phyloP scores from a whole-genome alignment of 2,888 invertebrate genomes.

The Ceriagrion tenellum region DNA sequence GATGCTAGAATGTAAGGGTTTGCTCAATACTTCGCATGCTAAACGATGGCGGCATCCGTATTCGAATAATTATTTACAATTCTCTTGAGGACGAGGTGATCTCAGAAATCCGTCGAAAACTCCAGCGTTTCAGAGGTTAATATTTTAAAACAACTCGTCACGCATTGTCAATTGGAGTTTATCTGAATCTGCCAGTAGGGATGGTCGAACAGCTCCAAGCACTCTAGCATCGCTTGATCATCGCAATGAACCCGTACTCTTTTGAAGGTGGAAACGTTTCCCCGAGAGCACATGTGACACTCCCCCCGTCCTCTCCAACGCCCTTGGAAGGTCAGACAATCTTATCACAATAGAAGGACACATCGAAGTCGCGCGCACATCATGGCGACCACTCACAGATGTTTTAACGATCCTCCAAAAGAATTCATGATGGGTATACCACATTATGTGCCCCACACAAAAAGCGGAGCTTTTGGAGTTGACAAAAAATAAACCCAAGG shows the following conservation, averaged over 20 bases:
- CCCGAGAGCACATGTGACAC: not conserved
- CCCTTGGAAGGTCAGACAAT: not conserved
- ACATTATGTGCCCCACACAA: not conserved
- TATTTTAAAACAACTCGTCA: too few species aligned
- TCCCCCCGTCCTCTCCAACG: not conserved
- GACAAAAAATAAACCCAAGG: not conserved
- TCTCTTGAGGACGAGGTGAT: too few species aligned
- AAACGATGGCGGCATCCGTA: too few species aligned
- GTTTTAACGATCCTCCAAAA: not conserved
- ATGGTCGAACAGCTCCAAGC: not conserved
- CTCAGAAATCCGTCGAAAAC: too few species aligned
- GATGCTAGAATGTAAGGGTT: too few species aligned
- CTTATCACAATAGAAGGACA: slow-evolving; percentile 4
- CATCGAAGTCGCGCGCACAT: not conserved
- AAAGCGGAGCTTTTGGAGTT: not conserved
- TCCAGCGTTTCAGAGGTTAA: too few species aligned
- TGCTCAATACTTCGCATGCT: too few species aligned
- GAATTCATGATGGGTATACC: not conserved
- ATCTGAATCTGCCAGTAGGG: not conserved
- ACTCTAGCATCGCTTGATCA: not conserved
- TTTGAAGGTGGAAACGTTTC: not conserved
- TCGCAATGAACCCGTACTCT: not conserved
- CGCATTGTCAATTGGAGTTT: not conserved
- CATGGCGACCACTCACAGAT: not conserved
- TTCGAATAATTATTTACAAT: too few species aligned